Evolutionary conservation across 1,140 invertebrate species (phyloP).

Genomic region (Drosophila orosa): DNA sequence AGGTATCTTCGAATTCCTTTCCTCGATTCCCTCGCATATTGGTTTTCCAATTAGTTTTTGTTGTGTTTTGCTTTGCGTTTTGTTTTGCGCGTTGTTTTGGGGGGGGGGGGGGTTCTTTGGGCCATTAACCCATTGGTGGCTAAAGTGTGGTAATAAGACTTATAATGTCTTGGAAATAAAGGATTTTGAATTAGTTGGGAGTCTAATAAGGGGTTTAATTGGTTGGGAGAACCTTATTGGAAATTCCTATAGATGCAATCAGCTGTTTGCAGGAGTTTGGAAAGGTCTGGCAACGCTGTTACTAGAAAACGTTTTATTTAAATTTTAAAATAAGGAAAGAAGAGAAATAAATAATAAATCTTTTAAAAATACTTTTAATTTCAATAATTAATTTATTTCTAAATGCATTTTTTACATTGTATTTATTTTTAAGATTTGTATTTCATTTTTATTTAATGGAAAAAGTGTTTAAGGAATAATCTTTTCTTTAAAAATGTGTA

Average conservation of each 20-base stretch:
- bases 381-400: too few relatives aligned
- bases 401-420: neutral
- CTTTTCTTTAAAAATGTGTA: neutral
- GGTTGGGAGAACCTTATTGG: neutral
- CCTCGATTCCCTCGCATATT: conserved; percentile 52
- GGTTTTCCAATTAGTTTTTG: conserved; percentile 77
- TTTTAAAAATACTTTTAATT: neutral
- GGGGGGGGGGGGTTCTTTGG: conserved; percentile 8
- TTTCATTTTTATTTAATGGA: neutral
- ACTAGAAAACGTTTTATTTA: neutral
- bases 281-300: conserved; percentile 10
- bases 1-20: conserved; percentile 39
- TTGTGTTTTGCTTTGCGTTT: conserved; percentile 50
- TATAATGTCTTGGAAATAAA: too few relatives aligned
- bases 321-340: neutral
- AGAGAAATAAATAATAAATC: too few relatives aligned
- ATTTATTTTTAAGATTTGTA: neutral
- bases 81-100: conserved; percentile 29
- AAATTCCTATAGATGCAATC: conserved; percentile 32
- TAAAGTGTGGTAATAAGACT: neutral
- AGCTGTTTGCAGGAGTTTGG: conserved; percentile 18
- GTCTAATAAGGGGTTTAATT: neutral
- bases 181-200: neutral
- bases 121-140: conserved; percentile 36
- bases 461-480: neutral